Evolutionary conservation across 2,797 vertebrate genomes (phyloP).

Genomic region (Stomatorhinus walkeri): DNA sequence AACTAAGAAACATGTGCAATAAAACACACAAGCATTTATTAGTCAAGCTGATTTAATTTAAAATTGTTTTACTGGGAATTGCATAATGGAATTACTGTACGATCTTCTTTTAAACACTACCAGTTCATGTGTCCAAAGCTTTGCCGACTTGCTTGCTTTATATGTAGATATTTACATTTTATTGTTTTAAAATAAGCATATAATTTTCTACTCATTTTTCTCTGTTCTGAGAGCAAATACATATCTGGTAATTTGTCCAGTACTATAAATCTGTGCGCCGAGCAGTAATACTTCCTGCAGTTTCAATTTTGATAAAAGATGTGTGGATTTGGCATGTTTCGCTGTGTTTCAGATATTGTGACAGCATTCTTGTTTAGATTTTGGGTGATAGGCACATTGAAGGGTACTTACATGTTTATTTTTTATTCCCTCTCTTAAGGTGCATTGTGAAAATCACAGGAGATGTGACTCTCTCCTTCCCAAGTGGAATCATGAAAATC

Average conservation of each 20-base stretch:
- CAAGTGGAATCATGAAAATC: slow-evolving; percentile 92
- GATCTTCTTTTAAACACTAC: slow-evolving; percentile 34
- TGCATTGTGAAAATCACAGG: slow-evolving; percentile 99
- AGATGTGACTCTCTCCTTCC: slow-evolving; percentile 94
- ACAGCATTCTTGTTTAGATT: not conserved
- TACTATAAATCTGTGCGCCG: not conserved
- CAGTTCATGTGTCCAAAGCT: not conserved
- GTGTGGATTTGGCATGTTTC: not conserved
- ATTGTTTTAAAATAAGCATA: not conserved
- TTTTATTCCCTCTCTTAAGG: slow-evolving; percentile 52
- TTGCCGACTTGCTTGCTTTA: not conserved
- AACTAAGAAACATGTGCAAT: slow-evolving; percentile 29
- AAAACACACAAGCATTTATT: slow-evolving; percentile 47
- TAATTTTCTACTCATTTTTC: not conserved
- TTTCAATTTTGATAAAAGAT: not conserved
- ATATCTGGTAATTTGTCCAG: not conserved
- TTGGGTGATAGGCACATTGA: not conserved
- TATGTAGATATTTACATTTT: not conserved
- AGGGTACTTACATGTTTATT: not conserved
- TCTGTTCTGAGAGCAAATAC: not conserved
- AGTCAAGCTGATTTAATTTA: slow-evolving; percentile 58
- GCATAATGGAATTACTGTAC: slow-evolving; percentile 64
- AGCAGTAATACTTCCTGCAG: not conserved
- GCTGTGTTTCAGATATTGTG: not conserved
- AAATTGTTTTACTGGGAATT: slow-evolving; percentile 57